Evolutionary conservation across 2,797 vertebrate genomes (phyloP), one percentile per base, ranked within the genome.

Genomic region (Cephalopachus bancanus): DNA sequence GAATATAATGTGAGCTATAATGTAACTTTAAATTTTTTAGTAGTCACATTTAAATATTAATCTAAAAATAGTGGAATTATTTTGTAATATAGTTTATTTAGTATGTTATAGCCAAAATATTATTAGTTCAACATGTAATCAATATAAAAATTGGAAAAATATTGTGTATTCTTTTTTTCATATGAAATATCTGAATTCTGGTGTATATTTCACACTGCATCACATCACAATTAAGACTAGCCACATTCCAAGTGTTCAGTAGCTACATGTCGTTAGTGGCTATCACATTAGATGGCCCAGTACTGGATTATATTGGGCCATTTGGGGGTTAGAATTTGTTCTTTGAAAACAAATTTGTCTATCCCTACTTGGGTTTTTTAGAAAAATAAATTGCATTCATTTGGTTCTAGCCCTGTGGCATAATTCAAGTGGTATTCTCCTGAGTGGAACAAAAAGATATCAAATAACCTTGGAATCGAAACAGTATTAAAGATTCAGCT

Each of bases 381-480:
- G 87, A 65, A 78, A 93, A 83, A 37, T 74, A 84, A 91, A 65
- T 53, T 37, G 55, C 26, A 86, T 79, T 92, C 51, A 81, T 83
- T 92, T 94, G 44, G 64, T 80, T 93, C 59, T 67, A 51, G 78
- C n/a, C 10, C 84, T 69, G 7, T 30, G 30, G 53, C 16, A 44
- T 81, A 92, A 91, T 37, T 84, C 72, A 94, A 91, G 60, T 59
- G 26, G 1, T 87, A 7, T 53, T 71, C 69, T 96, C 76, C 71
- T 88, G 59, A 59, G 74, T 71, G 16, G 67, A 97, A 69, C 17
- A 80, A 95, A 24, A 91, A 96, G 79, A 95, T 67, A 85, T 71
- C 55, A 91, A 89, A 72, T 55, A 91, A 76, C 26, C 53, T 95
- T 85, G 57, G n/a, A 79, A 83, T 7, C 93, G 59, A 85, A 94